Conservation (phyloP, 2,113 vertebrate genomes). For the Hymenochirus boettgeri region DNA sequence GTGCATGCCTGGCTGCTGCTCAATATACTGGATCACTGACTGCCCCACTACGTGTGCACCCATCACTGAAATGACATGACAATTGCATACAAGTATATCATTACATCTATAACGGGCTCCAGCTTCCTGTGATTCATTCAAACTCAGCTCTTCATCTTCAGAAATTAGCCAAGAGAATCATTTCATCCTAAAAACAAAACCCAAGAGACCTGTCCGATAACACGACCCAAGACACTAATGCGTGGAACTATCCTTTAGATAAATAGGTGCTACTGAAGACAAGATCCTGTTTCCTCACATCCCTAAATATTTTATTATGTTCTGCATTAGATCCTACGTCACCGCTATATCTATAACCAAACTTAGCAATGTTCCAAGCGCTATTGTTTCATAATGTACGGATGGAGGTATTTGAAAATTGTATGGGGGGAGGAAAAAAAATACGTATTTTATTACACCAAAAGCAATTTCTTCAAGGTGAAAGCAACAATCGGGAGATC, state of each 20-base stretch:
- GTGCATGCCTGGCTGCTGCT: conserved; percentile 9
- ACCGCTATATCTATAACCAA: conserved; percentile 6
- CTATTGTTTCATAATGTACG: conserved; percentile 12
- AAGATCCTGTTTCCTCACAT: conserved; percentile 11
- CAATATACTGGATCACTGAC: conserved; percentile 11
- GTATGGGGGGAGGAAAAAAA: conserved; percentile 20
- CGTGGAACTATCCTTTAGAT: conserved; percentile 1
- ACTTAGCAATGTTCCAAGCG: background rate
- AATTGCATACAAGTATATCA: conserved; percentile 19
- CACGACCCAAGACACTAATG: conserved; percentile 3
- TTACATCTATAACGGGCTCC: background rate
- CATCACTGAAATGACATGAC: conserved; percentile 13
- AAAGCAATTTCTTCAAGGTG: conserved; percentile 37
- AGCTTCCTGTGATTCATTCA: background rate
- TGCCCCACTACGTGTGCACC: background rate
- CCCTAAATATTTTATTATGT: conserved; percentile 30
- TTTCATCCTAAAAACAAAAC: too few relatives aligned
- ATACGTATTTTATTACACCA: conserved; percentile 30
- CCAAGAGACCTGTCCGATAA: too few relatives aligned
- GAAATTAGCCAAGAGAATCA: too few relatives aligned
- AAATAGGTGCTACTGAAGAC: background rate
- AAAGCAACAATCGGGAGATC: conserved; percentile 32
- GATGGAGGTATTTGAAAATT: conserved; percentile 23
- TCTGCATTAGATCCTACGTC: conserved; percentile 10
- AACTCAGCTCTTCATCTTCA: background rate